Evolutionary conservation across 1,140 invertebrate species (phyloP).

Genomic region (Aphelenchoides besseyi): DNA sequence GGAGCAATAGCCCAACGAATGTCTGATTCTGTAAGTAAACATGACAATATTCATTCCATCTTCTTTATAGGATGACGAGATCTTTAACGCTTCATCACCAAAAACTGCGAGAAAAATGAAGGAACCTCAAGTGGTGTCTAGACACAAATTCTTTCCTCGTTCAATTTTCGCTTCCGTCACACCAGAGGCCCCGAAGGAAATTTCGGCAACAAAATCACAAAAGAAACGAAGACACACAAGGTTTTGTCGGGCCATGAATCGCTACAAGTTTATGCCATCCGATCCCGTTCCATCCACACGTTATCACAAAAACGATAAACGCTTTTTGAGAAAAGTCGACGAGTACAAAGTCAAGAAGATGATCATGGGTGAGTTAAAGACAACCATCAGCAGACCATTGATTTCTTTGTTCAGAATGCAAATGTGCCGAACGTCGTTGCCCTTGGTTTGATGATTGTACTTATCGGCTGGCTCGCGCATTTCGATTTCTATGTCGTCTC

Average conservation of each 20-base stretch:
- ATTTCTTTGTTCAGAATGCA: neutral
- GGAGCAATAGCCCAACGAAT: neutral
- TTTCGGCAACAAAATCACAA: neutral
- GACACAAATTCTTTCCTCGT: conserved; percentile 1
- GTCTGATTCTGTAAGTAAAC: neutral
- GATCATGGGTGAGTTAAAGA: neutral
- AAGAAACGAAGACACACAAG: conserved; percentile 1
- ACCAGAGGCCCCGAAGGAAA: neutral
- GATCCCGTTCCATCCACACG: neutral
- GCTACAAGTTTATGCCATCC: neutral
- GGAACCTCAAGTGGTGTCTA: neutral
- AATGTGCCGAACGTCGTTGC: conserved; percentile 8
- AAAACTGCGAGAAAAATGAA: neutral
- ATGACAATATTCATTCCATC: neutral
- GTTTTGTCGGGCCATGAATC: neutral
- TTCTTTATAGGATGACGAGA: neutral
- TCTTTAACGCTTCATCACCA: neutral
- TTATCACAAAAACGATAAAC: neutral
- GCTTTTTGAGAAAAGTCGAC: neutral
- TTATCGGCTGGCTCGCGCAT: neutral
- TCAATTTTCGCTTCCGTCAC: neutral
- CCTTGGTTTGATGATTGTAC: conserved; percentile 10
- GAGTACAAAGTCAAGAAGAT: neutral
- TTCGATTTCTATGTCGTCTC: conserved; percentile 5
- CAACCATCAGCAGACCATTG: neutral